These are phyloP conservation scores for Toxotes lorentzi DNA, from an alignment of 2,797 vertebrate species.

Conservation along the genomic window DNA sequence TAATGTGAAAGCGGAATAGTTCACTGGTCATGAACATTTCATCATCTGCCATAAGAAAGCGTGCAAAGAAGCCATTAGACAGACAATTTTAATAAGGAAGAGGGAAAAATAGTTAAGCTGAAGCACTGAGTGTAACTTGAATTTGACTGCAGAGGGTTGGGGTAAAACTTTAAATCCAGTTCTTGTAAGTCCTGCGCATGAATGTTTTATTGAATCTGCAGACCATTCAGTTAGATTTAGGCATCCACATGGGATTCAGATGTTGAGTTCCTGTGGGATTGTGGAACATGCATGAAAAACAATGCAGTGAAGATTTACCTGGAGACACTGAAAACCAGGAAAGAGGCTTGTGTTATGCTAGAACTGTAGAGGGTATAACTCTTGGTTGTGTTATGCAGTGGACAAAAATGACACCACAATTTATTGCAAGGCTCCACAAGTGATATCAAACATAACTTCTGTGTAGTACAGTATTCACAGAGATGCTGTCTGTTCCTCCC, in stretches of 20 bases:
- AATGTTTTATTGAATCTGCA: conserved; percentile 35
- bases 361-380: not conserved
- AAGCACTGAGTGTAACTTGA: conserved; percentile 46
- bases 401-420: not conserved
- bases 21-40: conserved; percentile 75
- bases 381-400: not conserved
- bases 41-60: conserved; percentile 63
- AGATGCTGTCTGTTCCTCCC: too few relatives aligned
- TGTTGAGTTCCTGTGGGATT: conserved; percentile 24
- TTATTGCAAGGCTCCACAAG: not conserved
- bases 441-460: not conserved
- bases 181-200: conserved; percentile 23
- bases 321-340: not conserved
- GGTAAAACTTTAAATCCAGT: conserved; percentile 50
- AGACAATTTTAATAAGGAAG: conserved; percentile 67
- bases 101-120: conserved; percentile 36
- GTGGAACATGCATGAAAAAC: conserved; percentile 6
- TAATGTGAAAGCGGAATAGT: conserved; percentile 73
- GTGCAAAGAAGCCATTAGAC: conserved; percentile 73
- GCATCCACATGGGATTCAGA: conserved; percentile 5
- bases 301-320: not conserved
- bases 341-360: not conserved
- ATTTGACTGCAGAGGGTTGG: conserved; percentile 45
- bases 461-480: not conserved
- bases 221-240: conserved; percentile 17